Percentiles rank a stretch among this genome's conserved stretches.
phyloP scores from a whole-genome alignment of 37 sponge, comb jelly and placozoan genomes.

The Halichondria panicea region DNA sequence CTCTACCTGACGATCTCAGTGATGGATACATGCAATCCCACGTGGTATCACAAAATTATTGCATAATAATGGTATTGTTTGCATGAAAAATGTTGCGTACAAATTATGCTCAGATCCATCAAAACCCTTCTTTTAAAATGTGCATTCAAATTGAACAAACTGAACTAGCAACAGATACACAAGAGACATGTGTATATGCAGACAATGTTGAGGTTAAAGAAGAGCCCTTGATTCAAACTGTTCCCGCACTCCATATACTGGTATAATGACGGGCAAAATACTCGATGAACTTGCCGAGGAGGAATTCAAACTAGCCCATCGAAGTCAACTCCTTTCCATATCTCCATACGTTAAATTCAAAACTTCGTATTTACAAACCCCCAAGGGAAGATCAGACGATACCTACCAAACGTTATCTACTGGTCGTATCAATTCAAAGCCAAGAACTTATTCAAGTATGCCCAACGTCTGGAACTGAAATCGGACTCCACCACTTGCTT shows the following conservation, averaged over 20 bases:
- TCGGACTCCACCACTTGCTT: not conserved
- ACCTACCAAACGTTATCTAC: conserved; percentile 58
- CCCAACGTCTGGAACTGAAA: not conserved
- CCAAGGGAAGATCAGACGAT: conserved; percentile 18
- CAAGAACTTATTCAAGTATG: not conserved
- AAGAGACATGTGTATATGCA: too few relatives aligned
- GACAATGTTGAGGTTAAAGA: too few relatives aligned
- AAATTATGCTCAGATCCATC: conserved; percentile 68
- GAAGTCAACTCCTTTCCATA: conserved; percentile 53
- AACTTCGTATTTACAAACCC: conserved; percentile 65
- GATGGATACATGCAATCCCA: conserved; percentile 89
- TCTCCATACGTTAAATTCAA: conserved; percentile 59
- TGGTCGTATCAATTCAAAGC: conserved; percentile 78
- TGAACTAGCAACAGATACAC: too few relatives aligned
- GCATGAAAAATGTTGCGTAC: conserved; percentile 88
- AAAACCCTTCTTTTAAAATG: conserved; percentile 74
- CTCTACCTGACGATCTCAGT: conserved; percentile 65
- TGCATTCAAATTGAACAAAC: conserved; percentile 86
- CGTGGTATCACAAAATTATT: conserved; percentile 50
- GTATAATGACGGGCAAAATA: too few relatives aligned
- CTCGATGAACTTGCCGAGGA: conserved; percentile 5
- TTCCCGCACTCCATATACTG: too few relatives aligned
- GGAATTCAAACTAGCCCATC: conserved; percentile 26
- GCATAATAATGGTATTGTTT: conserved; percentile 79
- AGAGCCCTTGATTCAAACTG: too few relatives aligned